Evolutionary conservation across 2,888 invertebrate species (phyloP), one percentile per base, ranked within the genome.

Genomic region (Stenolophus ochropezus): DNA sequence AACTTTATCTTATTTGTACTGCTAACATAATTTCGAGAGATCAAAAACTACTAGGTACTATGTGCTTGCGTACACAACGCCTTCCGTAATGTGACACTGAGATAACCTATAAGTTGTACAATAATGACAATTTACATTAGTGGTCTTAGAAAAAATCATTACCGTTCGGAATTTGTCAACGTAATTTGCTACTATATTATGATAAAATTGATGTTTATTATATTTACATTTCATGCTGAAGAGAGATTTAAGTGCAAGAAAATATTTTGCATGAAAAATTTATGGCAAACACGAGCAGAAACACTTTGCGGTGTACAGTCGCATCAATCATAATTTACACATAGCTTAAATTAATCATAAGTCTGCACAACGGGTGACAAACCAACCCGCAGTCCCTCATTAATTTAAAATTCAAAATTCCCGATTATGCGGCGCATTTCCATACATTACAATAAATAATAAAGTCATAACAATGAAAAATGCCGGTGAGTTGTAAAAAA

Each of bases 391-490:
- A 23, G 16, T 47, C 42, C 16, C 77, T 65, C 77, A 77, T 77
- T 77, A 61, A 77, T 77, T 77, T 61, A 23, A 77, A 77, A 77
- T 77, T 77, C 77, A 77, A 65, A 77, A 77, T 58, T 56, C 47
- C 56, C 65, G 77, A 77, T 77, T 77, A 77, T 65, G 16, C 47
- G 33, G 21, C 16, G 23, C 47, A 80, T 80, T 73, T 56, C 20
- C 80, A 80, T 80, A 73, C 21, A 80, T 80, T 80, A 80, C 23
- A 80, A 80, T 80, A 80, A 56, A 73, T 71, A 80, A 80, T 80
- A 80, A 80, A 80, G 80, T 56, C 80, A 80, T 80, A 80, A 80
- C 69, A 79, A 71, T 73, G 80, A 73, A 71, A 71, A 80, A 80
- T 80, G 56, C 27, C 80, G 56, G 25, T 47, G 58, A 76, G 33